These are phyloP conservation scores for Eurystomus gularis DNA, from an alignment of 2,113 vertebrate genomes.

Conservation along the genomic window DNA sequence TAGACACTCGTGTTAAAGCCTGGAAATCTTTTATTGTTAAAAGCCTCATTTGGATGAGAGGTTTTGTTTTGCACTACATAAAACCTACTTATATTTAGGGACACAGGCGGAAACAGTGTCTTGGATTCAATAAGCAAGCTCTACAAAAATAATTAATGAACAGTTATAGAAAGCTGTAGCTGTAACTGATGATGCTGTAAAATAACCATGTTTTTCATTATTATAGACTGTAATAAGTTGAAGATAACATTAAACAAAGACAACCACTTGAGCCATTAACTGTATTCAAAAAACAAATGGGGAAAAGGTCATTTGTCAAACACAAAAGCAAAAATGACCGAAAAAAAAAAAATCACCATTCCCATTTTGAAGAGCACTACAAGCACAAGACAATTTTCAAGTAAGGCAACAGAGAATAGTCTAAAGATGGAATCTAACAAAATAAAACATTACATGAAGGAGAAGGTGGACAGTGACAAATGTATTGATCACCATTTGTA, in stretches of 20 bases:
- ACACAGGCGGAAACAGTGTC: not conserved
- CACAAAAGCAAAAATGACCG: not conserved
- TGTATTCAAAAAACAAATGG: not conserved
- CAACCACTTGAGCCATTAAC: not conserved
- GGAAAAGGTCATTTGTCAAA: not conserved
- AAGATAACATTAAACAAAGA: not conserved
- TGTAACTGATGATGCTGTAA: not conserved
- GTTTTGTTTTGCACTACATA: not conserved
- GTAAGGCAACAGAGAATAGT: not conserved
- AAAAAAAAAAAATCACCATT: not conserved
- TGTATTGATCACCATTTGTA: not conserved
- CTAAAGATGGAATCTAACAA: not conserved
- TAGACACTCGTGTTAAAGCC: not conserved
- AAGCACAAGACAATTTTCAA: not conserved
- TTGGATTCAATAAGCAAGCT: not conserved
- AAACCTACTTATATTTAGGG: not conserved
- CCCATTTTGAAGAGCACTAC: not conserved
- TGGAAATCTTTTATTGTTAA: not conserved
- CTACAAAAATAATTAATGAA: not conserved
- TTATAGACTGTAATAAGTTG: not conserved
- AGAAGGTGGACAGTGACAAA: not conserved
- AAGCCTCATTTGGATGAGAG: not conserved
- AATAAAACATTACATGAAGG: not conserved
- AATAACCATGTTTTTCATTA: not conserved
- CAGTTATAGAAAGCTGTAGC: not conserved